Evolutionary conservation across 1,140 invertebrate species (phyloP).

Genomic region (Archivesica marissinica): DNA sequence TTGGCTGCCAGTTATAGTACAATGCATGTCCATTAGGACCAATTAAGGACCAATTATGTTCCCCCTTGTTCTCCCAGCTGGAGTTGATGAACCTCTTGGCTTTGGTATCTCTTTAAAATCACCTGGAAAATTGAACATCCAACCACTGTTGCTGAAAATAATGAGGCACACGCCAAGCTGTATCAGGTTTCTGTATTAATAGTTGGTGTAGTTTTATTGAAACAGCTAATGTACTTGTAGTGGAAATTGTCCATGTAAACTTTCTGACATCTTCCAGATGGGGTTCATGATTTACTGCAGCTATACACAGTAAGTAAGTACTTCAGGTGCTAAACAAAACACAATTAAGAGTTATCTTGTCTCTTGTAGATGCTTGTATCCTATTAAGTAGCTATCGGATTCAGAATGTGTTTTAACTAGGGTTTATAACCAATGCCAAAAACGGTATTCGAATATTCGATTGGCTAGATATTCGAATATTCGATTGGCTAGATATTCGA

Average conservation of each 20-base stretch:
- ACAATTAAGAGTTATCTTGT: background rate
- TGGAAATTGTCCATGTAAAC: constrained; percentile 5
- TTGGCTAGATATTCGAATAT: too few species aligned
- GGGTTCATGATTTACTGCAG: background rate
- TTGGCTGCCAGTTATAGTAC: background rate
- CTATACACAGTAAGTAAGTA: too few species aligned
- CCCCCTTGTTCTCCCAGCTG: constrained; percentile 19
- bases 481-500: too few species aligned
- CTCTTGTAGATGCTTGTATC: background rate
- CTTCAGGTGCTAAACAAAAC: background rate
- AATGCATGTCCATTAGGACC: constrained; percentile 23
- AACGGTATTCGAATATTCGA: too few species aligned
- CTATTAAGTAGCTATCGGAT: too few species aligned
- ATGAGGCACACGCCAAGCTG: background rate
- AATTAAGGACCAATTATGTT: constrained; percentile 14
- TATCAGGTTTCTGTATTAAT: background rate
- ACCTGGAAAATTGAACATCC: constrained; percentile 8
- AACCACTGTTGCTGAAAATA: constrained; percentile 2
- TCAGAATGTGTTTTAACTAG: too few species aligned
- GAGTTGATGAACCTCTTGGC: constrained; percentile 6
- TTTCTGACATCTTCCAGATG: background rate
- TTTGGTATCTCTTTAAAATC: background rate
- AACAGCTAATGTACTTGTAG: background rate
- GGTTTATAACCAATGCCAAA: too few species aligned
- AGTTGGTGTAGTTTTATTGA: constrained; percentile 2